Evolutionary conservation across 2,797 vertebrate species (phyloP), one percentile per base, ranked within the genome.

Genomic region (Scyliorhinus canicula): DNA sequence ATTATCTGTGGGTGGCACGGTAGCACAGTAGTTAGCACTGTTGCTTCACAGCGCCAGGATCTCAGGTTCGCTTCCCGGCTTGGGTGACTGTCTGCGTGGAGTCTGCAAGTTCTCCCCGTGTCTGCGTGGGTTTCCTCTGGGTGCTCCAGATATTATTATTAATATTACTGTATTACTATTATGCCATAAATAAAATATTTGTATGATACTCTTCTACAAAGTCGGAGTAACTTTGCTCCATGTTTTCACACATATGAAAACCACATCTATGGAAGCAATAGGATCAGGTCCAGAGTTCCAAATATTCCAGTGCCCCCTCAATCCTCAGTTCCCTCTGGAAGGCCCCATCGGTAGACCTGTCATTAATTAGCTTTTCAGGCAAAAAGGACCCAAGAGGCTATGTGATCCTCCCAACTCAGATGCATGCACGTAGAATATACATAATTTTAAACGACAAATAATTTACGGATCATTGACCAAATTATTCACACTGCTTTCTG

Each of bases 301-400:
- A 97, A 97, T 97, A 5, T 99, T 99, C 96, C 97, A 98, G 98
- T 0, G 96, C 99, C 90, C 96, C 99, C 40, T 98, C 98, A 0
- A 96, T 99, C 99, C 40, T 99, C 2, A 97, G 98, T 95, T 99
- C 98, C 97, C 98, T 99, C 91, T 98, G 98, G 96, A 99, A 99
- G 96, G 99, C 99, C 0, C 99, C 99, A 0, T 97, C 99, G 0
- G 98, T 98, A 97, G 98, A 63, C 99, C 99, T 0, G 97, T 99
- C 0, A 96, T 99, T 96, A 99, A 99, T 0, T 98, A 98, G 0
- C 98, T 99, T 96, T 99, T 98, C 97, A 97, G 98, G 52, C 99
- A 99, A 96, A 99, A 96, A 98, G 99, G 95, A 98, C 98, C 95
- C 98, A 97, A 98, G 98, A 24, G 24, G 4, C 24, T 60, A 14